phyloP scores from a whole-genome alignment of 92 coral and sea anemone genomes.

The Umimayanthus kanabou region DNA sequence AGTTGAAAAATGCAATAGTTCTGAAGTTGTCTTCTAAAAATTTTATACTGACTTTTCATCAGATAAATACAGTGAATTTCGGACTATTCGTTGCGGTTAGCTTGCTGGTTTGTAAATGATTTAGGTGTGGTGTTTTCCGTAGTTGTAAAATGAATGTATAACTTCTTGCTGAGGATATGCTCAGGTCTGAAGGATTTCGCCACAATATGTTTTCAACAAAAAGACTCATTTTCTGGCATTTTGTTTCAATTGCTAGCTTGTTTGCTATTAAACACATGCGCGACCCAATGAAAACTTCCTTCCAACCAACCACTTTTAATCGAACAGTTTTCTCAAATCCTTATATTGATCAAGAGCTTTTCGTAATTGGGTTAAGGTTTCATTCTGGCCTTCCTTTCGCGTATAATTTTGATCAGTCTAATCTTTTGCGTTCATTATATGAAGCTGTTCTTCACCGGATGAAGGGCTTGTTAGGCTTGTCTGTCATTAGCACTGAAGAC shows the following conservation, averaged over 20 bases:
- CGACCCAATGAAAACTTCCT: neutral
- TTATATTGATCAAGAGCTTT: slow-evolving; percentile 3
- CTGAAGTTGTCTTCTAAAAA: slow-evolving; percentile 16
- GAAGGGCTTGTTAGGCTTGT: neutral
- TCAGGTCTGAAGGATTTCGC: neutral
- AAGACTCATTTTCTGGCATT: neutral
- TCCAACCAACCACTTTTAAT: neutral
- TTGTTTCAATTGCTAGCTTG: neutral
- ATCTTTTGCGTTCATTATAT: neutral
- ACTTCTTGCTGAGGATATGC: neutral
- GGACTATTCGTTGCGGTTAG: neutral
- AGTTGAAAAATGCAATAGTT: neutral
- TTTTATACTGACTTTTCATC: slow-evolving; percentile 12
- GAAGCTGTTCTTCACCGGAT: neutral
- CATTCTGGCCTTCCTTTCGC: neutral
- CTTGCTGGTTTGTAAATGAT: slow-evolving; percentile 2
- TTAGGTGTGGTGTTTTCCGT: neutral
- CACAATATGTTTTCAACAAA: slow-evolving; percentile 9
- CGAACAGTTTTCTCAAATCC: neutral
- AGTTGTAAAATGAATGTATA: neutral
- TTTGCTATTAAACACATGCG: neutral
- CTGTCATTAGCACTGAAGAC: neutral
- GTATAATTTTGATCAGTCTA: neutral
- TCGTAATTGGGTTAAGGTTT: neutral
- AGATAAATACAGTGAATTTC: slow-evolving; percentile 18